Base-by-base conservation (phyloP, 1,140 invertebrate species). In the Samia ricini region DNA sequence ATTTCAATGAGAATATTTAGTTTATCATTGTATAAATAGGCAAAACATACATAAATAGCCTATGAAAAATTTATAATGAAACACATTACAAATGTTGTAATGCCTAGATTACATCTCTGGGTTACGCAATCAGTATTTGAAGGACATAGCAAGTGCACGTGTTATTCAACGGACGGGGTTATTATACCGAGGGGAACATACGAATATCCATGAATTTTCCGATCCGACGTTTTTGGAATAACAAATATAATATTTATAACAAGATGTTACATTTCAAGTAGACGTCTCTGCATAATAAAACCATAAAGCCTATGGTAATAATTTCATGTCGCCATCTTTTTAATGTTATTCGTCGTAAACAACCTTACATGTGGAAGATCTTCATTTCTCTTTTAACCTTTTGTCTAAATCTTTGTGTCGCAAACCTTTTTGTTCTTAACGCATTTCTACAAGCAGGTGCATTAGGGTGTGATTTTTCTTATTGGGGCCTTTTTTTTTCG, bases 111-210 rank as follows among this genome's bases (percentile, higher is more conserved):
- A 33, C 56, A 36, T 29, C 19, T 59, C 68, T 65, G 22, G 52
- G 63, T 76, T 79, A 69, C 66, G 72, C 64, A 81, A 76, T 55
- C 22, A 48, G 19, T 58, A 36, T 54, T 68, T 63, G 72, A 75
- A 79, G 74, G 77, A 78, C 74, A 72, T 61, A 69, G 64, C 76
- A 77, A 83, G 77, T 82, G 77, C 73, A 64, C 65, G 66, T 71
- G 74, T 75, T 79, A 77, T 66, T 76, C 68, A 79, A 81, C 69
- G 73, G 75, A 76, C 69, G 71, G 64, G 50, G 74, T 79, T 74
- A 74, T 63, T 62, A 78, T 75, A 74, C 72, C 55, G 66, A 74
- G 63, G 70, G 60, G 66, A 61, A 66, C 49, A 68, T 72, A 71
- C 51, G 49, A 33, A 52, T 60, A 18, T 51, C 70, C 63, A 74